phyloP scores from a whole-genome alignment of 2,888 invertebrate species.

The Athetis lepigone region DNA sequence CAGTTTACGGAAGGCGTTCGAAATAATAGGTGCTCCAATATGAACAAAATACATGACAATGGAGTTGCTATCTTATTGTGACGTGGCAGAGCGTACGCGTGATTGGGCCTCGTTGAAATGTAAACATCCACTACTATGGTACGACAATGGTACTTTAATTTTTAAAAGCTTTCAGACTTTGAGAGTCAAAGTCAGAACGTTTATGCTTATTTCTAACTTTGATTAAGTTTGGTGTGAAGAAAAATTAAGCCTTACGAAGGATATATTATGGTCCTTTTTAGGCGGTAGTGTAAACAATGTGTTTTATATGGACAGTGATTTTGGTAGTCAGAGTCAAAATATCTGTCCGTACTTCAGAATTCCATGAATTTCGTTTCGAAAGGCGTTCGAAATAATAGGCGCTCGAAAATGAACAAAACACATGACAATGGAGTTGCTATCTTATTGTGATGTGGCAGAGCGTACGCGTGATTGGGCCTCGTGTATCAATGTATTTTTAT shows the following conservation, averaged over 20 bases:
- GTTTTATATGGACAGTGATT: too few species aligned
- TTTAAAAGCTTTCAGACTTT: neutral
- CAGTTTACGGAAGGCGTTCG: slow-evolving; percentile 61
- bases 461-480: slow-evolving; percentile 80
- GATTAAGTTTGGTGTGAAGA: too few species aligned
- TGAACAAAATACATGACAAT: slow-evolving; percentile 78
- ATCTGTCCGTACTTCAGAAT: too few species aligned
- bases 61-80: slow-evolving; percentile 78
- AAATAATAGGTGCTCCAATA: slow-evolving; percentile 70
- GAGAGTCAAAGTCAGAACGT: too few species aligned
- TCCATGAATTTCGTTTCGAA: too few species aligned
- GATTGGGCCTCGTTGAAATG: slow-evolving; percentile 79
- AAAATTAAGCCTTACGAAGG: too few species aligned
- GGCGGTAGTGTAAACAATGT: too few species aligned
- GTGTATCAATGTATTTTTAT: slow-evolving; percentile 71
- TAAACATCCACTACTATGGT: slow-evolving; percentile 68
- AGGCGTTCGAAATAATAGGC: slow-evolving; percentile 68
- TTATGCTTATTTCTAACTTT: too few species aligned
- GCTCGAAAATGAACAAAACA: slow-evolving; percentile 71
- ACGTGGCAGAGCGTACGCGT: slow-evolving; percentile 76
- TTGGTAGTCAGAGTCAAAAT: too few species aligned
- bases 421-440: slow-evolving; percentile 78
- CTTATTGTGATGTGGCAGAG: slow-evolving; percentile 77
- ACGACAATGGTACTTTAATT: neutral
- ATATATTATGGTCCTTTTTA: too few species aligned